phyloP scores from a whole-genome alignment of 2,113 vertebrate genomes.

The Enhydra lutris region DNA sequence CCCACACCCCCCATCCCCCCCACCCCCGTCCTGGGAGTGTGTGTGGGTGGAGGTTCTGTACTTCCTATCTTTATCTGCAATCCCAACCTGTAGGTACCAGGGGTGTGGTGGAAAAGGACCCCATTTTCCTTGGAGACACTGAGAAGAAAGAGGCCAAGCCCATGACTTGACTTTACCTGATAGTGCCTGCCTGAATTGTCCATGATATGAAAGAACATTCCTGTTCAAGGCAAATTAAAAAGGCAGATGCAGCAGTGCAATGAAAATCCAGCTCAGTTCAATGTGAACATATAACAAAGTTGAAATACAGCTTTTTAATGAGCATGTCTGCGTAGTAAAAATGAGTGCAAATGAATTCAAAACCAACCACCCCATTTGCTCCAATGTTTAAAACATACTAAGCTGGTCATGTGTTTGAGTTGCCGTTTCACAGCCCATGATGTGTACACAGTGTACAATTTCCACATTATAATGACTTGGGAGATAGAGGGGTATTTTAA shows the following conservation, averaged over 20 bases:
- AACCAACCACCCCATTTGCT: background rate
- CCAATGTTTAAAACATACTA: background rate
- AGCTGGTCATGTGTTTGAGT: background rate
- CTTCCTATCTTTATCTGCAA: background rate
- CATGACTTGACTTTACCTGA: background rate
- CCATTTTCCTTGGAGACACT: background rate
- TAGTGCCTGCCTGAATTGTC: background rate
- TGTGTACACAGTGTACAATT: background rate
- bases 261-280: background rate
- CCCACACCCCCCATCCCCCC: too few species aligned
- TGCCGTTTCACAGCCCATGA: background rate
- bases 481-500: background rate
- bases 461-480: background rate
- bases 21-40: too few species aligned
- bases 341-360: background rate
- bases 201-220: background rate
- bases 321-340: background rate
- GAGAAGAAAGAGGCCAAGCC: background rate
- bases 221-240: slow-evolving; percentile 4
- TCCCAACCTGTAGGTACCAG: background rate
- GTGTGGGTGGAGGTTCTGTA: background rate
- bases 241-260: background rate
- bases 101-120: background rate
- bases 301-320: slow-evolving; percentile 16
- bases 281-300: background rate